phyloP scores from a whole-genome alignment of 2,113 vertebrate genomes.

The Nyctibius bracteatus region DNA sequence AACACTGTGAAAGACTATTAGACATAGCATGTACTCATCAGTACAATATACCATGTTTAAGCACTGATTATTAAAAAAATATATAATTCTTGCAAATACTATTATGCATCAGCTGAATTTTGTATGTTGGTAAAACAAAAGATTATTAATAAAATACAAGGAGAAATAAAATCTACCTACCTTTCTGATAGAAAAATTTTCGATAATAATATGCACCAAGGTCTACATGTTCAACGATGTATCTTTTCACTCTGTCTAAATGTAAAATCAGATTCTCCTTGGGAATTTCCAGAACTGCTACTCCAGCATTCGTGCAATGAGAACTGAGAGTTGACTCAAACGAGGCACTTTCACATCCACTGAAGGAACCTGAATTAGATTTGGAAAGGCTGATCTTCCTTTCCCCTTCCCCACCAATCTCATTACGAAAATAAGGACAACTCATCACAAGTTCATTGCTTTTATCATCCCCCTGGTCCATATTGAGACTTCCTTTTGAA shows the following conservation, averaged over 20 bases:
- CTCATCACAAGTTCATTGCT: constrained; percentile 93
- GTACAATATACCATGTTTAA: not conserved
- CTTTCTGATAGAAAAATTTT: constrained; percentile 92
- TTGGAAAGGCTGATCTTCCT: constrained; percentile 87
- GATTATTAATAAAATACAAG: not conserved
- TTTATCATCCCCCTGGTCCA: constrained; percentile 91
- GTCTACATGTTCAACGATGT: constrained; percentile 93
- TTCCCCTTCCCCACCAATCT: constrained; percentile 88
- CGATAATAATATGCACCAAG: constrained; percentile 92
- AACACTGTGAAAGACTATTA: not conserved
- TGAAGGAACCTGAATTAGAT: constrained; percentile 85
- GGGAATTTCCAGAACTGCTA: constrained; percentile 91
- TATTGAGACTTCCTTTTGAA: constrained; percentile 83
- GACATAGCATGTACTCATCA: not conserved
- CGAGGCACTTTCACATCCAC: constrained; percentile 82
- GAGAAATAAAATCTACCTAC: constrained; percentile 68
- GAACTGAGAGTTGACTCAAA: constrained; percentile 88
- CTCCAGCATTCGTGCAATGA: constrained; percentile 92
- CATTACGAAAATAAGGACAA: constrained; percentile 94
- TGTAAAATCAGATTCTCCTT: constrained; percentile 86
- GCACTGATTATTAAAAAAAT: not conserved
- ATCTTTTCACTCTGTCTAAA: constrained; percentile 87
- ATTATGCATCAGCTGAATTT: not conserved
- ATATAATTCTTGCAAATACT: not conserved
- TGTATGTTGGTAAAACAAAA: not conserved